These are phyloP conservation scores for Oscheius sp. DNA, from an alignment of 2,888 invertebrate genomes.

Conservation along the genomic window DNA sequence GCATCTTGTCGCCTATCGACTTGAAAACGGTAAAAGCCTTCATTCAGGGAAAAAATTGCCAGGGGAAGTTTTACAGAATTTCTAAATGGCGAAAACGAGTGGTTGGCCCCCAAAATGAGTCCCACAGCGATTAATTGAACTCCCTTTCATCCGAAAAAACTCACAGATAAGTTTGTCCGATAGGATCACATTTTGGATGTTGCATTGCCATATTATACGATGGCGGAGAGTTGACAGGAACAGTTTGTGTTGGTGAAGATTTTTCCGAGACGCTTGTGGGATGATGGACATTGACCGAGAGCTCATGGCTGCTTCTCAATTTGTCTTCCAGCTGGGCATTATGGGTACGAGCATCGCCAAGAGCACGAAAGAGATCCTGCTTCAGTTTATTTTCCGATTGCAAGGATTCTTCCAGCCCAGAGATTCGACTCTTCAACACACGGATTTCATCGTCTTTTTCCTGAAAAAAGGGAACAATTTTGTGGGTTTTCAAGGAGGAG, in stretches of 20 bases:
- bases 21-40: too few relatives aligned
- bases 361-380: slow-evolving; percentile 88
- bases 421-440: slow-evolving; percentile 86
- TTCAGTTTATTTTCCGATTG: slow-evolving; percentile 97
- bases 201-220: slow-evolving; percentile 47
- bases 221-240: slow-evolving; percentile 37
- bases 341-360: slow-evolving; percentile 50
- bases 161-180: slow-evolving; percentile 36
- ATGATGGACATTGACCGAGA: slow-evolving; percentile 33
- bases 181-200: slow-evolving; percentile 29
- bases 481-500: background rate
- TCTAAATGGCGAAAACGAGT: too few relatives aligned
- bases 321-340: slow-evolving; percentile 46
- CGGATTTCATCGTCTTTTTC: slow-evolving; percentile 53
- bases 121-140: too few relatives aligned
- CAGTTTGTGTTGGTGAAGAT: slow-evolving; percentile 48
- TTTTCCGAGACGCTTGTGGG: slow-evolving; percentile 43
- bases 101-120: too few relatives aligned
- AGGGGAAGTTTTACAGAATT: too few relatives aligned
- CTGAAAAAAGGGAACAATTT: slow-evolving; percentile 38
- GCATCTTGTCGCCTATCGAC: too few relatives aligned
- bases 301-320: slow-evolving; percentile 24
- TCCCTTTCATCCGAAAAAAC: slow-evolving; percentile 11
- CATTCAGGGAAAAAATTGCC: too few relatives aligned
- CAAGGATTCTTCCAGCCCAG: slow-evolving; percentile 90